These are phyloP conservation scores for Phrixothrix hirtus DNA, from an alignment of 2,888 invertebrate genomes.

Conservation along the genomic window DNA sequence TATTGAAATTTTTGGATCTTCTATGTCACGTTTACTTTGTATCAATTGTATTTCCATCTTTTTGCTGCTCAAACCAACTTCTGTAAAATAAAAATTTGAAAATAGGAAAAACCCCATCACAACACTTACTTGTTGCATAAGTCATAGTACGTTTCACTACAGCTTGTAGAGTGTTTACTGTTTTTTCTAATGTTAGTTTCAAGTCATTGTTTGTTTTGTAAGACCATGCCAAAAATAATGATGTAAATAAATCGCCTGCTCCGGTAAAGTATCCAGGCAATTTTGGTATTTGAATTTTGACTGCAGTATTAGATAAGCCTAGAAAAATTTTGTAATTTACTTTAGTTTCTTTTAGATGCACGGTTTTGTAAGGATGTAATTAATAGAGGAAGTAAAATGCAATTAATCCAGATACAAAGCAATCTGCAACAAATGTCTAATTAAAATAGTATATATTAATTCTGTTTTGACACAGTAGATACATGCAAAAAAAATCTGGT, in stretches of 20 bases:
- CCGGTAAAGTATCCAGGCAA: constrained; percentile 83
- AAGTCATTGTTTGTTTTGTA: constrained; percentile 67
- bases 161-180: constrained; percentile 78
- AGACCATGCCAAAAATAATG: constrained; percentile 86
- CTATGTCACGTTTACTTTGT: constrained; percentile 74
- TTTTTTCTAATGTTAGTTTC: constrained; percentile 76
- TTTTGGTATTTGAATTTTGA: constrained; percentile 71
- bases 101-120: too few relatives aligned
- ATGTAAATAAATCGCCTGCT: constrained; percentile 92
- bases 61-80: background rate
- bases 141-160: constrained; percentile 78
- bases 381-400: too few relatives aligned
- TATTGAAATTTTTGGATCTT: constrained; percentile 57
- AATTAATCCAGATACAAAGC: too few relatives aligned
- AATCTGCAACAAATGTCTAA: too few relatives aligned
- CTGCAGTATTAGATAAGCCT: constrained; percentile 37
- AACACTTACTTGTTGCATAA: constrained; percentile 57
- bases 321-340: background rate
- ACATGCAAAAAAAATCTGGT: too few relatives aligned
- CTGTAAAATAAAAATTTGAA: background rate
- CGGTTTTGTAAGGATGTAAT: too few relatives aligned
- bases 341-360: too few relatives aligned
- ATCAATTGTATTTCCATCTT: constrained; percentile 72
- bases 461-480: too few relatives aligned
- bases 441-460: too few relatives aligned